Base-by-base conservation (phyloP, 2,888 invertebrate species). In the Epinotia demarniana region DNA sequence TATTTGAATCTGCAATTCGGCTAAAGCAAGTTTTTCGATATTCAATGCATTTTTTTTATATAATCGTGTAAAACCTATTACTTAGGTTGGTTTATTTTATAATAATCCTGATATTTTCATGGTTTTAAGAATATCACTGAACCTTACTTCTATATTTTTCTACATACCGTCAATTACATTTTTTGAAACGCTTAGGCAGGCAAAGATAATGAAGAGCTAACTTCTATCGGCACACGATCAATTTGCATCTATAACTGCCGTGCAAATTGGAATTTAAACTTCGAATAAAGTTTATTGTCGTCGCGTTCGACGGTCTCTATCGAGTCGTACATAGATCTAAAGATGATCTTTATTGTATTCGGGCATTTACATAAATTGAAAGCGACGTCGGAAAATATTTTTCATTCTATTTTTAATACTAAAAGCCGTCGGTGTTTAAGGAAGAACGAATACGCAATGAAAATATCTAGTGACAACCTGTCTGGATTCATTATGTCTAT, bases 241-340 rank as follows among this genome's bases (percentile, higher is more conserved):
- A 75, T 75, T 75, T 75, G 67, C 75, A 75, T 75, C 71, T 49
- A 75, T 75, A 72, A 75, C 72, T 75, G 75, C 43, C 61, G 66
- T 61, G 61, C 75, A 75, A 75, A 75, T 75, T 75, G 71, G 61
- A 71, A 71, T 75, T 75, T 75, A 71, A 75, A 75, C 75, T 75
- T 75, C 3, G 61, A 61, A 71, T 72, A 72, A 71, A 75, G 66
- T 75, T 75, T 72, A 75, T 61, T 67, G 66, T 67, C 66, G 55
- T 66, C 62, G 66, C 46, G n/a, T 66, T 66, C 66, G 23, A 18
- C 53, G 18, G 53, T 53, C 66, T 67, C 55, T 55, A 75, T 66
- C 55, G 53, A 71, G 60, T 33, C 4, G 49, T 16, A 23, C 16
- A 18, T 46, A 18, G 18, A 18, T 63, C 27, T 18, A 49, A 13